A percentile compares a stretch with the other conserved stretches of the same genome.
These are phyloP conservation scores for Ibidorhyncha struthersii DNA, from an alignment of 2,113 vertebrate genomes.

Conservation along the genomic window DNA sequence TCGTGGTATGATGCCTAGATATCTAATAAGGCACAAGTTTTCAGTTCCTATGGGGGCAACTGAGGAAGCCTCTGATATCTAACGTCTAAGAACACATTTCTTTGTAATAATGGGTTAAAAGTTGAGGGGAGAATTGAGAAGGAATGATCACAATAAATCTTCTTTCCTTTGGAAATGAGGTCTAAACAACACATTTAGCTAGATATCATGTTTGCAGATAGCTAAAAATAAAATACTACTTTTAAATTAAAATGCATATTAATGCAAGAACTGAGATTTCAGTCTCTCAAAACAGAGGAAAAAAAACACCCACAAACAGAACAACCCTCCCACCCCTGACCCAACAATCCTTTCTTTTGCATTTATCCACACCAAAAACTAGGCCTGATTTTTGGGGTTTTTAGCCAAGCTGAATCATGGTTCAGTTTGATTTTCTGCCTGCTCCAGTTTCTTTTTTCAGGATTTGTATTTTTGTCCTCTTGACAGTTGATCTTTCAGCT, in stretches of 20 bases:
- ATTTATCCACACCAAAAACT: not conserved
- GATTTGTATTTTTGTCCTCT: not conserved
- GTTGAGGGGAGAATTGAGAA: not conserved
- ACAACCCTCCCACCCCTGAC: too few species aligned
- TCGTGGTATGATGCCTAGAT: not conserved
- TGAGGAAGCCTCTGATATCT: not conserved
- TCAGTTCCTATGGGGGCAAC: rapidly evolving
- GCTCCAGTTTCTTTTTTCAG: not conserved
- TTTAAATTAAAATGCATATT: not conserved
- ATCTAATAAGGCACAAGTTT: not conserved
- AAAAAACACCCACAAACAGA: rapidly evolving
- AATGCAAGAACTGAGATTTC: not conserved
- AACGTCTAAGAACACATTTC: not conserved
- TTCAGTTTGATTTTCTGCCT: not conserved
- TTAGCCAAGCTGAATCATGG: not conserved
- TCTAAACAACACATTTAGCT: not conserved
- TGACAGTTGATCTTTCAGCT: not conserved
- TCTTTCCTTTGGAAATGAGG: not conserved
- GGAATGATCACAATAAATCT: not conserved
- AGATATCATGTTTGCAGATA: not conserved
- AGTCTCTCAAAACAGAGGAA: not conserved
- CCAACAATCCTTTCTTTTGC: not conserved
- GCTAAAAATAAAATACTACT: not conserved
- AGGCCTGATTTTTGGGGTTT: not conserved
- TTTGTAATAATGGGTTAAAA: not conserved